These are phyloP conservation scores for Salticus scenicus DNA, from an alignment of 2,888 invertebrate genomes.

Conservation along the genomic window DNA sequence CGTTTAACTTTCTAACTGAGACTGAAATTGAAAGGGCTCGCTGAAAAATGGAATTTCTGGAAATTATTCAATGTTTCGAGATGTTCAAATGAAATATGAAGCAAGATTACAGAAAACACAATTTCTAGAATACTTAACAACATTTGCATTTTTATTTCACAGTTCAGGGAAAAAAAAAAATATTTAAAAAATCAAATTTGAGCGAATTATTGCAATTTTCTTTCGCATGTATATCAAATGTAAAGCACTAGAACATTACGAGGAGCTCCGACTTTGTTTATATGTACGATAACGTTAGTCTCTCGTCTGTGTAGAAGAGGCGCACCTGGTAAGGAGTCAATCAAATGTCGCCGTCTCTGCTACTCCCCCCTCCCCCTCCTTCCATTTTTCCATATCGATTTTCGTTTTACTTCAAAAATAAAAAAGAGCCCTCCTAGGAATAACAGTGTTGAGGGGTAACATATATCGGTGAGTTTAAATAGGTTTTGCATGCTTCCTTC, in stretches of 20 bases:
- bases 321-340: slow-evolving; percentile 68
- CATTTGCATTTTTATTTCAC: too few relatives aligned
- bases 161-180: too few relatives aligned
- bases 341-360: slow-evolving; percentile 50
- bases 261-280: slow-evolving; percentile 21
- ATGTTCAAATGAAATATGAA: too few relatives aligned
- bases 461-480: slow-evolving; percentile 42
- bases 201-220: too few relatives aligned
- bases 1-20: too few relatives aligned
- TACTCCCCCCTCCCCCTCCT: not conserved
- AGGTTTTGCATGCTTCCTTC: slow-evolving; percentile 7
- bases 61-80: too few relatives aligned
- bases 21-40: too few relatives aligned
- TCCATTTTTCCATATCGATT: slow-evolving; percentile 40
- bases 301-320: slow-evolving; percentile 25
- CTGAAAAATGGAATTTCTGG: too few relatives aligned
- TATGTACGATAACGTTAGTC: not conserved
- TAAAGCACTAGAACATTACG: slow-evolving; percentile 51
- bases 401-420: slow-evolving; percentile 51
- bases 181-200: too few relatives aligned
- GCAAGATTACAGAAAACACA: too few relatives aligned
- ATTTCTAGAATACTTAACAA: too few relatives aligned
- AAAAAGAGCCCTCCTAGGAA: slow-evolving; percentile 26
- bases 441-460: slow-evolving; percentile 30
- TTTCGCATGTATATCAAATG: slow-evolving; percentile 63